These are phyloP conservation scores for Sebastolobus altivelis DNA, from an alignment of 2,797 vertebrate genomes.

Conservation along the genomic window DNA sequence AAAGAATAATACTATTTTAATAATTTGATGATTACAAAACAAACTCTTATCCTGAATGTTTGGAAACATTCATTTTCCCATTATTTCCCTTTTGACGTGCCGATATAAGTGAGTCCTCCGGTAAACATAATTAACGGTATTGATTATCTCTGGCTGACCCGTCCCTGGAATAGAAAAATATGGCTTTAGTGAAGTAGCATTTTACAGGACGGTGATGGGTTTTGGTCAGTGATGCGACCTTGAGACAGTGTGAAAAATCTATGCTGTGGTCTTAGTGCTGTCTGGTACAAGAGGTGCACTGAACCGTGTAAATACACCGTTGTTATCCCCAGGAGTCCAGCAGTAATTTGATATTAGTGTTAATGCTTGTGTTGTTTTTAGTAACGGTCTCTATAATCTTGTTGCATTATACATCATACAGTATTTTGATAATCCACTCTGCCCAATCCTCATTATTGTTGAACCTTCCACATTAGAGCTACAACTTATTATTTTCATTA, in stretches of 20 bases:
- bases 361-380: background rate
- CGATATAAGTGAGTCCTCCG: constrained; percentile 59
- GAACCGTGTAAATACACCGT: constrained; percentile 20
- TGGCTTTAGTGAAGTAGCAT: constrained; percentile 64
- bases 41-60: constrained; percentile 11
- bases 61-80: constrained; percentile 20
- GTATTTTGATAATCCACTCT: background rate
- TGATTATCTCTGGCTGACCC: constrained; percentile 62
- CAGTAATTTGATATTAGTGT: background rate
- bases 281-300: constrained; percentile 22
- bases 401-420: background rate
- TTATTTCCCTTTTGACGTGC: constrained; percentile 50
- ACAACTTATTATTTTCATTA: no score
- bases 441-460: background rate
- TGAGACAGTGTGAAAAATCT: constrained; percentile 63
- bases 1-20: background rate
- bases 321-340: background rate
- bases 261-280: constrained; percentile 45
- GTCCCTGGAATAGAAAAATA: constrained; percentile 66
- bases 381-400: background rate
- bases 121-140: constrained; percentile 82
- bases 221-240: constrained; percentile 69
- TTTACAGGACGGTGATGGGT: constrained; percentile 76
- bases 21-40: background rate
- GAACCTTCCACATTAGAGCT: no score